phyloP scores from a whole-genome alignment of 1,140 invertebrate species.

The Eumaeus atala region DNA sequence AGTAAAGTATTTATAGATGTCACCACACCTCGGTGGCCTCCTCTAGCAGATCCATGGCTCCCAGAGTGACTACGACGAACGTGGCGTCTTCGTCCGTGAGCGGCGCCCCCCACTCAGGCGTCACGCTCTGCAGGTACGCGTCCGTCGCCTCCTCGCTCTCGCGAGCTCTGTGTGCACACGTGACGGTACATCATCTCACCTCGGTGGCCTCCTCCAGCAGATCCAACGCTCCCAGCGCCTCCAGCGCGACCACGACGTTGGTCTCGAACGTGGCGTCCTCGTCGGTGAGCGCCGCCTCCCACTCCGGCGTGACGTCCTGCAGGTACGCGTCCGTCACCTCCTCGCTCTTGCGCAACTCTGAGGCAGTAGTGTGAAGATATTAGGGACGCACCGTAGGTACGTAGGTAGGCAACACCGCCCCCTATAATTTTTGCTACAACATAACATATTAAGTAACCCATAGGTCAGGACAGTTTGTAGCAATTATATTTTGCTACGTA shows the following conservation, averaged over 20 bases:
- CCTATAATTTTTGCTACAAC: too few species aligned
- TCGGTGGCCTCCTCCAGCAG: slow-evolving; percentile 90
- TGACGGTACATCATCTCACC: slow-evolving; percentile 58
- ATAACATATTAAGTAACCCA: too few species aligned
- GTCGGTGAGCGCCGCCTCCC: slow-evolving; percentile 54
- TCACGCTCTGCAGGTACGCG: slow-evolving; percentile 48
- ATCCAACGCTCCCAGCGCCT: slow-evolving; percentile 88
- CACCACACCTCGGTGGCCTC: slow-evolving; percentile 84
- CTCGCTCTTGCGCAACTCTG: slow-evolving; percentile 56
- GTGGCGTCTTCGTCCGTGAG: slow-evolving; percentile 59
- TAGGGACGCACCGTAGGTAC: too few species aligned
- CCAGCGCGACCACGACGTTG: slow-evolving; percentile 84
- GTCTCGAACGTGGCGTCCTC: slow-evolving; percentile 63
- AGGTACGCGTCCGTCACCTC: slow-evolving; percentile 59
- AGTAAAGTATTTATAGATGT: too few species aligned
- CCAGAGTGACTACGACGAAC: slow-evolving; percentile 84
- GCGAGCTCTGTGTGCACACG: slow-evolving; percentile 20
- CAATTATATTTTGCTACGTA: too few species aligned
- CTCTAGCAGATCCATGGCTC: slow-evolving; percentile 87
- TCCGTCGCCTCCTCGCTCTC: slow-evolving; percentile 30
- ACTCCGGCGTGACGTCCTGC: slow-evolving; percentile 66
- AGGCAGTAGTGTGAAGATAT: too few species aligned
- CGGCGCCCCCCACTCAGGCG: slow-evolving; percentile 61
- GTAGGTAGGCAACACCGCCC: too few species aligned
- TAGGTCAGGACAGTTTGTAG: too few species aligned